Base-by-base conservation (phyloP, 2,113 vertebrate genomes). In the Pristiophorus japonicus region DNA sequence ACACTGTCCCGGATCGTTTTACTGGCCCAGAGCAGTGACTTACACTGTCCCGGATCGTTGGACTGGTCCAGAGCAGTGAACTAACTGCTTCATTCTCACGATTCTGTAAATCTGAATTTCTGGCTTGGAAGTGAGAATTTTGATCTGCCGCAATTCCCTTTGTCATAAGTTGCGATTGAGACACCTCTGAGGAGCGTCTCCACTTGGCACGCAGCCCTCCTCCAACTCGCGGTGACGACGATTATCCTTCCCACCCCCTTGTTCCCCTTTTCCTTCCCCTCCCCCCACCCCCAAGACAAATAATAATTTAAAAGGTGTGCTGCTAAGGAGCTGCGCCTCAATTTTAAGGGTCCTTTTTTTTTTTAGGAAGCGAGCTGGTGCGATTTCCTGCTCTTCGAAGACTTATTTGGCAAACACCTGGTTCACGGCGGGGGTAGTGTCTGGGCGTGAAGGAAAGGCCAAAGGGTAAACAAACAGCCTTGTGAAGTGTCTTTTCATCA, bases 361-460 rank as follows among this genome's bases (percentile, higher is more conserved):
- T 78, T n/a, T 63, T 18, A 47, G 93, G 95, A 96, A 96, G 90
- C 8, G 30, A 92, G 45, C 63, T 70, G 18, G 73, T 7, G 95
- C 8, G 47, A 18, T 66, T 6, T 75, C 27, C 51, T 34, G 66
- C 66, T 0, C 1, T 34, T n/a, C 75, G 2, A 47, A 59, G 47
- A 65, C 96, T 96, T 96, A 63, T n/a, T 92, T 63, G 88, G 59
- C 59, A 92, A 92, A 92, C 59, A 65, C 59, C 34, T 65, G 88
- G 88, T n/a, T 92, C 62, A 63, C 59, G 14, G 55, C 16, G 22
- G 34, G 42, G 18, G 70, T 92, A 85, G 62, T 42, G 22, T 0
- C 73, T 84, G 96, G 95, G 95, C 78, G 95, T 95, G 94, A 96
- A 96, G 87, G 95, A 95, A 96, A 97, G 96, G 96, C 66, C 95